Percentiles rank a stretch among this genome's conserved stretches.
Conservation (phyloP, 2,888 invertebrate genomes). For the Spodoptera exigua region DNA sequence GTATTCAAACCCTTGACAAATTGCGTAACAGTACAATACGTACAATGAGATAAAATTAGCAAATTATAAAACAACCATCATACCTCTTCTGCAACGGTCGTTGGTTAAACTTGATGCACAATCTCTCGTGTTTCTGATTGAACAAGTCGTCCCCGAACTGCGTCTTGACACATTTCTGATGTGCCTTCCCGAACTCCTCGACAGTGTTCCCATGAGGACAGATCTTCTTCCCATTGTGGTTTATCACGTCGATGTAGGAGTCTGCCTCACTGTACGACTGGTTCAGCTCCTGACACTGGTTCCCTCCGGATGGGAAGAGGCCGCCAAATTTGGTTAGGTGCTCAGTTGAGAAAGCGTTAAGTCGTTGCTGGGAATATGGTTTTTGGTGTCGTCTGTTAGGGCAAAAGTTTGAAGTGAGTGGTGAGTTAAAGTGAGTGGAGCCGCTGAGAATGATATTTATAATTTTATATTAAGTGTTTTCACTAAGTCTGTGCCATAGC, state of each 20-base stretch:
- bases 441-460: slow-evolving; percentile 43
- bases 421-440: slow-evolving; percentile 54
- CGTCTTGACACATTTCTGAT: slow-evolving; percentile 85
- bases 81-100: slow-evolving; percentile 85
- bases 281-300: slow-evolving; percentile 85
- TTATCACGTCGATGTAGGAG: slow-evolving; percentile 84
- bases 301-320: slow-evolving; percentile 85
- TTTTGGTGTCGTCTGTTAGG: slow-evolving; percentile 87
- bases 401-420: slow-evolving; percentile 78
- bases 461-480: too few relatives aligned
- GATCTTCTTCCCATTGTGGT: slow-evolving; percentile 79
- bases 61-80: slow-evolving; percentile 18
- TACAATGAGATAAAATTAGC: too few relatives aligned
- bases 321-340: slow-evolving; percentile 86
- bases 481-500: too few relatives aligned
- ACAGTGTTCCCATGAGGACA: slow-evolving; percentile 85
- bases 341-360: slow-evolving; percentile 87
- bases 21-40: too few relatives aligned
- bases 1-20: too few relatives aligned
- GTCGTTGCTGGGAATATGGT: slow-evolving; percentile 88
- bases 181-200: slow-evolving; percentile 86
- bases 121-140: slow-evolving; percentile 84
- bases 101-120: slow-evolving; percentile 88
- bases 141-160: slow-evolving; percentile 77
- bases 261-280: slow-evolving; percentile 86